Evolutionary conservation across 2,797 vertebrate genomes (phyloP), one percentile per base, ranked within the genome.

Genomic region (Lerista edwardsae): DNA sequence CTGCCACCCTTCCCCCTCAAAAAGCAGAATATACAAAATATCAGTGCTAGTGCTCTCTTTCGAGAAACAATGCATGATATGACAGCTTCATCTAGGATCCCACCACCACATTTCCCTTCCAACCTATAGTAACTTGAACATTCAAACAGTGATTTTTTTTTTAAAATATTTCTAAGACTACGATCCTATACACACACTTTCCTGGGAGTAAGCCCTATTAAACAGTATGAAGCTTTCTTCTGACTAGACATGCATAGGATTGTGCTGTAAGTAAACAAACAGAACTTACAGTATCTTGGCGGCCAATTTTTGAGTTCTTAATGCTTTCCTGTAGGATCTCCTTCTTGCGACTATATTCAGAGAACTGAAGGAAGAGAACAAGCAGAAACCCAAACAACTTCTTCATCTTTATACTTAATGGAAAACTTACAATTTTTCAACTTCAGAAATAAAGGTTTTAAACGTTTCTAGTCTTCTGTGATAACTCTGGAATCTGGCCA

Each of bases 251-350:
- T 5, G 11, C 5, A 47, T 47, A 47, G 44, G 44, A 47, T 47
- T 2, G 0, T 23, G 7, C 55, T 82, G 36, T 67, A 23, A 69
- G 57, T 65, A 89, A 67, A 64, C 82, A 73, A 69, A 10, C 87
- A 15, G 80, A 88, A 94, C 96, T 96, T 96, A 99, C 98, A 4
- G 97, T 98, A 86, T 98, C 96, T 91, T 98, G 93, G 69, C 98
- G 98, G 93, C 98, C 99, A 84, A 97, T 92, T 97, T 96, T 98
- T 3, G 97, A 97, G 91, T 97, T 98, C 83, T 97, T 96, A 12
- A 97, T 95, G 15, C 82, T 95, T 89, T 97, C 97, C 82, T 97
- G 94, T 27, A 98, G 91, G 62, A 91, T 89, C 12, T 80, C 91
- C 89, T 97, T 97, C 57, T 97, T 97, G 90, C 97, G 96, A 89